Conservation (phyloP, 2,113 vertebrate genomes). For the Zosterops borbonicus region DNA sequence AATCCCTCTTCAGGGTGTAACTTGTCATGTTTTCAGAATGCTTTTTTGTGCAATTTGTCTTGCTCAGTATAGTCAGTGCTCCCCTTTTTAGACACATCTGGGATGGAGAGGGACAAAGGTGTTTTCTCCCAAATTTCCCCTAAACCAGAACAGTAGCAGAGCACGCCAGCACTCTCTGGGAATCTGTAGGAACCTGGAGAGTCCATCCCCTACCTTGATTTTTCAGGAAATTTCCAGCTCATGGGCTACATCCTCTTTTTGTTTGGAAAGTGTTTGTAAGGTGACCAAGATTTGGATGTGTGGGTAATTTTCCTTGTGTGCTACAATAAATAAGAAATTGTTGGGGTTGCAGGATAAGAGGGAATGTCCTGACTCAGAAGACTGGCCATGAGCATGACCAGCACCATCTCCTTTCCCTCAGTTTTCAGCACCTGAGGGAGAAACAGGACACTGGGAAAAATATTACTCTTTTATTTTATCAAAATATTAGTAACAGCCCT, state of each 20-base stretch:
- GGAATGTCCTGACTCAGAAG: not conserved
- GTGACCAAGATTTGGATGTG: not conserved
- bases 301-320: not conserved
- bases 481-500: not conserved
- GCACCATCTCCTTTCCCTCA: not conserved
- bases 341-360: not conserved
- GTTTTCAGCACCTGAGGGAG: not conserved
- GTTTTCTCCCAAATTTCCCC: too few relatives aligned
- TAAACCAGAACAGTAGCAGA: too few relatives aligned
- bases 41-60: not conserved
- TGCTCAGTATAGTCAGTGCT: not conserved
- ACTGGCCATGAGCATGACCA: not conserved
- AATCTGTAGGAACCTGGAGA: not conserved
- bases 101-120: not conserved
- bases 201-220: not conserved
- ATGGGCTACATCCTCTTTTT: not conserved
- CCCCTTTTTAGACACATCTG: not conserved
- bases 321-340: not conserved
- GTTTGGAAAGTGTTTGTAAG: not conserved
- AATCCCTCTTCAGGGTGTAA: not conserved
- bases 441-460: not conserved
- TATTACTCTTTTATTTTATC: not conserved
- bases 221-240: not conserved
- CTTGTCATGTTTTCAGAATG: not conserved
- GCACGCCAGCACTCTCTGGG: not conserved